These are phyloP conservation scores for Tromatobia lineatoria DNA, from an alignment of 2,888 invertebrate genomes.

Conservation along the genomic window DNA sequence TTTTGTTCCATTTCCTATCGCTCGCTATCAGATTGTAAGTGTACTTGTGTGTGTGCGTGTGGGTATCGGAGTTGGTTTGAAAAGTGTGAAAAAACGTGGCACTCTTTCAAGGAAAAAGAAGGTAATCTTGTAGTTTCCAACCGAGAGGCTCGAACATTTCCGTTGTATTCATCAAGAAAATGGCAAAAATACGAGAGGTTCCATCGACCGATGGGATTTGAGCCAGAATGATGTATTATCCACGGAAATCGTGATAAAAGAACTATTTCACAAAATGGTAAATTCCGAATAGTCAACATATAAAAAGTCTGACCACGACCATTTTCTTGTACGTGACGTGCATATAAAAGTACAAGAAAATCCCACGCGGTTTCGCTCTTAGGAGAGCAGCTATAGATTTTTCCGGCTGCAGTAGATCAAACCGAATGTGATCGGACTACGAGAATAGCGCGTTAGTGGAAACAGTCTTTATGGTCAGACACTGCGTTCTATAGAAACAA, in stretches of 20 bases:
- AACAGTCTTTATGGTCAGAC: neutral
- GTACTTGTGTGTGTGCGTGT: neutral
- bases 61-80: neutral
- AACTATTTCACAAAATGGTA: neutral
- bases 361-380: neutral
- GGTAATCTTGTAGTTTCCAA: neutral
- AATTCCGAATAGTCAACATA: conserved; percentile 3
- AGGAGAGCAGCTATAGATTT: neutral
- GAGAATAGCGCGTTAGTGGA: neutral
- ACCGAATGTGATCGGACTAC: neutral
- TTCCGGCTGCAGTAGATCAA: neutral
- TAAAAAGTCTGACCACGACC: neutral
- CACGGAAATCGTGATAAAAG: neutral
- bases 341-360: neutral
- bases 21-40: neutral
- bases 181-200: conserved; percentile 8
- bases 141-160: neutral
- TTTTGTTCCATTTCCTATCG: neutral
- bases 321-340: neutral
- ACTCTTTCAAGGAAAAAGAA: conserved; percentile 2
- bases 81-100: conserved; percentile 1
- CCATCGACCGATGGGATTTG: neutral
- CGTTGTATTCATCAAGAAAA: neutral
- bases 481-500: too few relatives aligned
- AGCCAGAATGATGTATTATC: neutral